Evolutionary conservation across 2,113 vertebrate genomes (phyloP).

Genomic region (Engraulis encrasicolus): DNA sequence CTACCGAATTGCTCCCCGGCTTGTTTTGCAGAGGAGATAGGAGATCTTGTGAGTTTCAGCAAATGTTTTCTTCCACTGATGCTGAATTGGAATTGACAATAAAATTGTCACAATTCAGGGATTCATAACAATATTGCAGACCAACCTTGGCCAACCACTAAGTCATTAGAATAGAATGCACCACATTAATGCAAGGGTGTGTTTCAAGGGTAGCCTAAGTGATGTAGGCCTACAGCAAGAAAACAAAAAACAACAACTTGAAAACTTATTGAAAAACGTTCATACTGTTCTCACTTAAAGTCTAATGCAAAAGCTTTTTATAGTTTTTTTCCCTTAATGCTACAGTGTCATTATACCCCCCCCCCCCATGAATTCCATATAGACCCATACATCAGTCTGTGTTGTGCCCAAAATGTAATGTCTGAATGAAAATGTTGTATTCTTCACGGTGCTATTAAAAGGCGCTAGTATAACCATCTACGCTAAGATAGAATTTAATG

Average conservation of each 20-base stretch:
- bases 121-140: background rate
- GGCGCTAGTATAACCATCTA: background rate
- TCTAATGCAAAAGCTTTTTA: background rate
- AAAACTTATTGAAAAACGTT: no score
- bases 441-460: background rate
- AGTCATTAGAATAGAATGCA: background rate
- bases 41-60: background rate
- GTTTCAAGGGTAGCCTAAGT: background rate
- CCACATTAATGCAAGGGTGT: background rate
- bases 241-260: no score
- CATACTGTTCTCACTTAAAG: no score
- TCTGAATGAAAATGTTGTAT: background rate
- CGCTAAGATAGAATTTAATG: conserved; percentile 42
- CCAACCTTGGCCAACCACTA: background rate
- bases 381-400: background rate
- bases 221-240: no score
- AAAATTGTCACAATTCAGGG: background rate
- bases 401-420: background rate
- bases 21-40: background rate
- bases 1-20: background rate
- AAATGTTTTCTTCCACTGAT: background rate
- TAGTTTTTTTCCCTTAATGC: background rate
- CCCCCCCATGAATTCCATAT: background rate
- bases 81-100: background rate
- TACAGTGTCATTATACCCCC: no score